These are phyloP conservation scores for Poeciliopsis turneri DNA, from an alignment of 2,797 vertebrate genomes.

Conservation along the genomic window DNA sequence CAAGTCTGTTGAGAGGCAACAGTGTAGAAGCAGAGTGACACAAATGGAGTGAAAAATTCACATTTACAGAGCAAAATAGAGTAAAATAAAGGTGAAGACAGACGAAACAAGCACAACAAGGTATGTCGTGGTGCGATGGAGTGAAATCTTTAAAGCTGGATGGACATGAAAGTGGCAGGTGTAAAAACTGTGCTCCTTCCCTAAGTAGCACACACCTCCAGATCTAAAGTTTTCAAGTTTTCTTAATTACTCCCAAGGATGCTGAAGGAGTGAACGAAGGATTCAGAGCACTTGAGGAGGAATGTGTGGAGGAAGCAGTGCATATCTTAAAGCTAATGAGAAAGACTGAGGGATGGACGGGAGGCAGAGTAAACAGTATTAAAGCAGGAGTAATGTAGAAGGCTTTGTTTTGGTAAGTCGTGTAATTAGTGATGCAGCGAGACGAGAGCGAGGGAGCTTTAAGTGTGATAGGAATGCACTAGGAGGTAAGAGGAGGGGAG, in stretches of 20 bases:
- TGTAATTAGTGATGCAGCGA: constrained; percentile 65
- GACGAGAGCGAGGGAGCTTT: constrained; percentile 41
- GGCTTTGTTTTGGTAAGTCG: constrained; percentile 59
- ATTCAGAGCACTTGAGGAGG: constrained; percentile 32
- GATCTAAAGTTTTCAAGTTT: constrained; percentile 23
- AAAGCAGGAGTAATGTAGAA: constrained; percentile 58
- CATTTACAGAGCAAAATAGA: not conserved
- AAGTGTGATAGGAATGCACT: constrained; percentile 62
- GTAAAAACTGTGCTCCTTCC: constrained; percentile 26
- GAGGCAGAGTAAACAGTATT: constrained; percentile 49
- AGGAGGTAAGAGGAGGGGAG: constrained; percentile 20
- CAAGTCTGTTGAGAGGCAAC: not conserved
- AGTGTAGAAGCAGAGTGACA: not conserved
- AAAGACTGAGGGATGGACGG: constrained; percentile 46
- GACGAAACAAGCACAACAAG: not conserved
- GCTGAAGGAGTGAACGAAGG: constrained; percentile 31
- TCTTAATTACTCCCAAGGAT: constrained; percentile 42
- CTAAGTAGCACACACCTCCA: constrained; percentile 1
- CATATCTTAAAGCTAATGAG: constrained; percentile 39
- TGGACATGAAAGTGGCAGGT: constrained; percentile 33
- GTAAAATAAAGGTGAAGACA: constrained; percentile 13
- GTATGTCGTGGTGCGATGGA: not conserved
- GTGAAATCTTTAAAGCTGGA: constrained; percentile 21
- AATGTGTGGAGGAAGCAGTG: constrained; percentile 54
- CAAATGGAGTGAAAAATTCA: constrained; percentile 3